A percentile compares a stretch with the other conserved stretches of the same genome.
Evolutionary conservation across 30 jellyfish, hydroid and myxozoan genomes (phyloP).

Genomic region (Aurelia sp.): DNA sequence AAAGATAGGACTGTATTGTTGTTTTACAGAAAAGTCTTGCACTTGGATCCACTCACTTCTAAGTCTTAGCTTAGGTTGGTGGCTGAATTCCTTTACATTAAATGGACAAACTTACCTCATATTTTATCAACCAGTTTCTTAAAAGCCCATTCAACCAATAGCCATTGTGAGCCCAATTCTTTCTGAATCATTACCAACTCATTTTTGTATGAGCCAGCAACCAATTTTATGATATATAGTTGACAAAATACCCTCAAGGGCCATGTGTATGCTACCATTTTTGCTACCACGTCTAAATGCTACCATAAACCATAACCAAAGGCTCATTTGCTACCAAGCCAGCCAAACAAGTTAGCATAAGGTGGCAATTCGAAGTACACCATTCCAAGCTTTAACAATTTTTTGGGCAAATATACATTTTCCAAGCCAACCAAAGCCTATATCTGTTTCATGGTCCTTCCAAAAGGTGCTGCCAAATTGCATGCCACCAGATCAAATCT

Average conservation of each 20-base stretch:
- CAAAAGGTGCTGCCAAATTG: not conserved
- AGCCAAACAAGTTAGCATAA: not conserved
- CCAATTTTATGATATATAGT: not conserved
- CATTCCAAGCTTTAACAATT: not conserved
- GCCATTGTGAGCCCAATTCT: too few species aligned
- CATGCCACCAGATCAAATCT: conserved; percentile 42
- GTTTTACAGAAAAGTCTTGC: too few species aligned
- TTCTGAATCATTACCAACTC: conserved; percentile 4
- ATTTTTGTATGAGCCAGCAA: conserved; percentile 4
- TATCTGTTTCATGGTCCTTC: not conserved
- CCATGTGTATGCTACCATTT: too few species aligned
- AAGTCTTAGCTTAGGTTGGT: not conserved
- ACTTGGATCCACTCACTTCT: not conserved
- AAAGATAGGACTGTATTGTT: too few species aligned
- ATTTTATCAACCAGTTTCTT: conserved; percentile 2
- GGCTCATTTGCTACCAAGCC: not conserved
- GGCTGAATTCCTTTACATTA: not conserved
- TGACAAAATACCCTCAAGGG: too few species aligned
- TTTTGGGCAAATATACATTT: not conserved
- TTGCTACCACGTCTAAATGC: too few species aligned
- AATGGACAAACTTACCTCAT: conserved; percentile 4
- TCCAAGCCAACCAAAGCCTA: conserved; percentile 56
- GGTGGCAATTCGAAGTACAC: conserved; percentile 1
- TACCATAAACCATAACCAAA: too few species aligned
- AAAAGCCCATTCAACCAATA: not conserved